Conservation (phyloP, 2,113 vertebrate species). For the Pseudorectes ferrugineus region DNA sequence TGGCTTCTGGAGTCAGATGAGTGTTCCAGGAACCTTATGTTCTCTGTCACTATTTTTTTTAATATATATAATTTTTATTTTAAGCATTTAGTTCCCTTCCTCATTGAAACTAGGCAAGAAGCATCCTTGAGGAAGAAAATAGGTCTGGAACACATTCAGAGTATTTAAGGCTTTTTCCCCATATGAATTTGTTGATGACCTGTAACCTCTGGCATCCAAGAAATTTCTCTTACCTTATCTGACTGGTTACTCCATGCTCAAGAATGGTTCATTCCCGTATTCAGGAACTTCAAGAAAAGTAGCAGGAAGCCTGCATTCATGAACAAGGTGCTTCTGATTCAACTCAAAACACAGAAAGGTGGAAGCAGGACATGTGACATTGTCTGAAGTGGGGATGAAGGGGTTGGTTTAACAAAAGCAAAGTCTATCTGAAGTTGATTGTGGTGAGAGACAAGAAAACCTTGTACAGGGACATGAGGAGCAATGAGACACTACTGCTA, state of each 20-base stretch:
- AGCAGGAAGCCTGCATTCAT: background rate
- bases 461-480: background rate
- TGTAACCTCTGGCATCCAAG: background rate
- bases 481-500: background rate
- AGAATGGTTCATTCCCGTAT: background rate
- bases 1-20: background rate
- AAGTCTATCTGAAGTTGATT: background rate
- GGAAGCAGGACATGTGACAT: background rate
- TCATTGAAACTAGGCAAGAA: background rate
- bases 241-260: background rate
- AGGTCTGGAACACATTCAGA: background rate
- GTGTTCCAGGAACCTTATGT: background rate
- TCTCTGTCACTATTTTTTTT: background rate
- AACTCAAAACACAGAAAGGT: background rate
- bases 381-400: background rate
- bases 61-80: background rate
- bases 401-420: background rate
- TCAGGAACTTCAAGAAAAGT: background rate
- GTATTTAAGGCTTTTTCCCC: background rate
- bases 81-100: background rate
- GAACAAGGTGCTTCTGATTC: background rate
- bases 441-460: background rate
- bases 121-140: background rate
- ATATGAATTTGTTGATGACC: background rate
- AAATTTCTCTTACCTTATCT: background rate